Conservation (phyloP, 2,888 invertebrate species). For the Monochamus alternatus region DNA sequence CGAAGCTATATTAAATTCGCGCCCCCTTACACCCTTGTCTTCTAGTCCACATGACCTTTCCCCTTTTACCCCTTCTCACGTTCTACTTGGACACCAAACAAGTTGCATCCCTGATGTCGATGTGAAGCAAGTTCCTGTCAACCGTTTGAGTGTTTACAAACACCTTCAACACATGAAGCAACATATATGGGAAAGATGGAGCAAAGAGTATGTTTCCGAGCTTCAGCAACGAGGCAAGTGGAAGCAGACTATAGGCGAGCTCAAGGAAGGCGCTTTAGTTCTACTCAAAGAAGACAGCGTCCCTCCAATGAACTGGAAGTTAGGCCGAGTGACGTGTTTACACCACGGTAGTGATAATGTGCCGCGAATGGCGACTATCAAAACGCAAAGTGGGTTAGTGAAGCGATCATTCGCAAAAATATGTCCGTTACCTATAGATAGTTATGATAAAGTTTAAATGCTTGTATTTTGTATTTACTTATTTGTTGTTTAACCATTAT, state of each 20-base stretch:
- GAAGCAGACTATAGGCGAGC: conserved; percentile 19
- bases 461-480: too few relatives aligned
- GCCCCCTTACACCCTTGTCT: conserved; percentile 17
- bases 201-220: too few relatives aligned
- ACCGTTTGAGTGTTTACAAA: too few relatives aligned
- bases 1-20: not conserved
- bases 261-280: conserved; percentile 37
- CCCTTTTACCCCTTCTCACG: not conserved
- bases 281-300: conserved; percentile 44
- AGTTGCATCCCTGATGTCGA: not conserved
- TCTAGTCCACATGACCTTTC: conserved; percentile 8
- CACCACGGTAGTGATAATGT: conserved; percentile 39
- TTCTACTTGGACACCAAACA: not conserved
- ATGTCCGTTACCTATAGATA: not conserved
- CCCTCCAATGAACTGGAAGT: conserved; percentile 45
- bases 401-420: not conserved
- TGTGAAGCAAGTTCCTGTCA: too few relatives aligned
- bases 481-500: too few relatives aligned
- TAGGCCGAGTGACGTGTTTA: conserved; percentile 35
- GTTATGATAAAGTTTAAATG: not conserved
- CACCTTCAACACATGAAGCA: too few relatives aligned
- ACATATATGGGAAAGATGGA: too few relatives aligned
- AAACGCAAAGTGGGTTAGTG: conserved; percentile 11
- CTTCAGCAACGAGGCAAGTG: conserved; percentile 47
- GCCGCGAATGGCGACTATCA: conserved; percentile 22